Evolutionary conservation across 1,140 invertebrate species (phyloP).

Genomic region (Lerema accius): DNA sequence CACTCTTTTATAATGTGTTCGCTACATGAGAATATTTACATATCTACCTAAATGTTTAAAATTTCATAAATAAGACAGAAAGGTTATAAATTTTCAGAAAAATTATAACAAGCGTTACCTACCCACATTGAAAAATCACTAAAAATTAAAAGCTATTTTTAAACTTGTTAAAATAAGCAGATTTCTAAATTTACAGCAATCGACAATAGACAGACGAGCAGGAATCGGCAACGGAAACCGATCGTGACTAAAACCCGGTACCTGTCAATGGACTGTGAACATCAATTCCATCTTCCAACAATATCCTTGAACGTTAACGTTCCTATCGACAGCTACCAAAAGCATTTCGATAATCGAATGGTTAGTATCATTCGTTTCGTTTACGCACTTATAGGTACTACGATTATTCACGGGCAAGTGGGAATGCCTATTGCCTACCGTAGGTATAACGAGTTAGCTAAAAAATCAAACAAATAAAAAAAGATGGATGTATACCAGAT

Average conservation of each 20-base stretch:
- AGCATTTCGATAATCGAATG: constrained; percentile 13
- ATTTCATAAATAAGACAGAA: no score
- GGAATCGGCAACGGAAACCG: constrained; percentile 5
- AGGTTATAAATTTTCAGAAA: no score
- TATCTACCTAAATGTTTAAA: no score
- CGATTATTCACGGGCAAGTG: not conserved
- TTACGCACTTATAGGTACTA: not conserved
- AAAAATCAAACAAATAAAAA: no score
- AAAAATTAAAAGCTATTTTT: not conserved
- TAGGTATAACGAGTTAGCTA: no score
- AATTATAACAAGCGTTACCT: no score
- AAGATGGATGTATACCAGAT: no score
- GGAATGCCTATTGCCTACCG: no score
- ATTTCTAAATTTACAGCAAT: not conserved
- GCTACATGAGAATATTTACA: no score
- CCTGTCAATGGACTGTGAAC: constrained; percentile 32
- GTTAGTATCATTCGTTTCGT: constrained; percentile 25
- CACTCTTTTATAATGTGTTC: no score
- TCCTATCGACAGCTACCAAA: constrained; percentile 26
- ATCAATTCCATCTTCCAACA: constrained; percentile 35
- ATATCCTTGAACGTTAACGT: constrained; percentile 21
- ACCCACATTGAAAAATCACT: no score
- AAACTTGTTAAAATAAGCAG: not conserved
- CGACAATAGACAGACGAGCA: constrained; percentile 8
- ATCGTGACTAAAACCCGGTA: constrained; percentile 17